Base-by-base conservation (phyloP, 2,797 vertebrate species). In the Synanceia verrucosa region DNA sequence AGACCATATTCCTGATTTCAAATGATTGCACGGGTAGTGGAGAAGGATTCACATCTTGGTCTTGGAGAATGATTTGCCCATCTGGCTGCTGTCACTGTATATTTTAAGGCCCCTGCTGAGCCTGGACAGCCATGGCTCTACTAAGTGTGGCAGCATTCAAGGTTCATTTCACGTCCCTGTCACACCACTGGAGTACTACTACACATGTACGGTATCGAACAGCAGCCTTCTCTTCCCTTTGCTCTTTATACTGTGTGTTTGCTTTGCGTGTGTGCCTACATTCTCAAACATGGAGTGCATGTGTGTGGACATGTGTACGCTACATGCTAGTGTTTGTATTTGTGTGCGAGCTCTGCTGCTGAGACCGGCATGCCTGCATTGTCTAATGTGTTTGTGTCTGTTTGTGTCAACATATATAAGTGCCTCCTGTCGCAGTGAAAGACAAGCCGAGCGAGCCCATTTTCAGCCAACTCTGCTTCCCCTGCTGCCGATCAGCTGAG, bases 81-180 rank as follows among this genome's bases (percentile, higher is more conserved):
- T 83, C 79, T 75, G 75, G 77, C 78, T 71, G 65, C 63, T 75
- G 85, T 78, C 78, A 39, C 70, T 80, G 81, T 73, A 76, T 71
- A 77, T 87, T 83, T 86, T 62, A 74, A 84, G 75, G 47, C 64
- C 60, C 79, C 83, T 5, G 73, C 81, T 82, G 83, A 82, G 78
- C 53, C 39, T 34, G 83, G 70, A 77, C 78, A 79, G 72, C 78
- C 65, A 36, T 34, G 75, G 63, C 72, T 86, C 73, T 67, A 76
- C 79, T 79, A 74, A 86, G 81, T 89, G 84, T 76, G 37, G 64
- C 66, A 58, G 73, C 68, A 73, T 89, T 86, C 84, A 86, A 82
- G 85, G 79, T 91, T 90, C 79, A 90, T 90, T 92, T 91, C 88
- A 85, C 64, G 66, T 88, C 79, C 65, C 81, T 73, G 84, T 89